These are phyloP conservation scores for Egretta garzetta DNA, from an alignment of 2,113 vertebrate species.

Conservation along the genomic window DNA sequence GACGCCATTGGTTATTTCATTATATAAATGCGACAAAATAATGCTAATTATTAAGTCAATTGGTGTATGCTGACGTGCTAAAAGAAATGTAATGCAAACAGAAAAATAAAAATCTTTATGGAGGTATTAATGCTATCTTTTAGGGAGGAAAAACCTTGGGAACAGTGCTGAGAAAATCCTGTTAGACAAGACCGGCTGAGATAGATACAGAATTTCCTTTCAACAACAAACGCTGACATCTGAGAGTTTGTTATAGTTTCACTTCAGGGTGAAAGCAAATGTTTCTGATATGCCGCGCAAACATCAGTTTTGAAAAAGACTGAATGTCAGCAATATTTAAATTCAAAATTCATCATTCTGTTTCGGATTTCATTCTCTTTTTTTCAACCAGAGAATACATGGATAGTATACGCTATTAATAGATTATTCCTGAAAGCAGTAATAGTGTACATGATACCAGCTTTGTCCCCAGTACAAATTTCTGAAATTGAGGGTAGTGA, in stretches of 20 bases:
- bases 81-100: neutral
- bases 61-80: neutral
- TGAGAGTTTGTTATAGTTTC: constrained; percentile 14
- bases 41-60: neutral
- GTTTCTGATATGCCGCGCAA: neutral
- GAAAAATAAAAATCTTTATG: neutral
- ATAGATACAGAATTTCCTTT: neutral
- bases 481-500: neutral
- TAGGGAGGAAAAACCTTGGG: neutral
- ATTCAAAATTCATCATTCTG: neutral
- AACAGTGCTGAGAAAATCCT: constrained; percentile 17
- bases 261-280: neutral
- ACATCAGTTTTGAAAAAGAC: neutral
- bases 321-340: neutral
- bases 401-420: neutral
- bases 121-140: neutral
- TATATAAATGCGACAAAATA: neutral
- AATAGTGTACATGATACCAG: neutral
- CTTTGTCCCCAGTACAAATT: neutral
- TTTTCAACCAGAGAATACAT: neutral
- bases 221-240: neutral
- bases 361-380: neutral
- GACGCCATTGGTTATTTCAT: neutral
- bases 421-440: neutral
- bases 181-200: neutral